A percentile compares a stretch with the other conserved stretches of the same genome.
Conservation (phyloP, 1,140 invertebrate species). For the Heliconius congener region DNA sequence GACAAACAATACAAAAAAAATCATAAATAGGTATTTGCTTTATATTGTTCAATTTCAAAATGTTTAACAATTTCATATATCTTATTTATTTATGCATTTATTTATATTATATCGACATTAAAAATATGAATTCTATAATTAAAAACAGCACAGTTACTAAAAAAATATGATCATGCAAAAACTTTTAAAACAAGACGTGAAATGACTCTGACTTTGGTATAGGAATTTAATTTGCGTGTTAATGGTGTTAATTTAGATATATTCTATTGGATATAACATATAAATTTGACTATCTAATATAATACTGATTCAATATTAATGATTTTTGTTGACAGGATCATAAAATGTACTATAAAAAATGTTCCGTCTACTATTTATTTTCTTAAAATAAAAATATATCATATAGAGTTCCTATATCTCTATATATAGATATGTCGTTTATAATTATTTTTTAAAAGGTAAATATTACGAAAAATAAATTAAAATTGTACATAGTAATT, state of each 20-base stretch:
- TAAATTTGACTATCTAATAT: neutral
- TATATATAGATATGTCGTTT: too few relatives aligned
- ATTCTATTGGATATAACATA: neutral
- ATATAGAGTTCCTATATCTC: neutral
- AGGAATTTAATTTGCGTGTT: neutral
- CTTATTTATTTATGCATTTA: too few relatives aligned
- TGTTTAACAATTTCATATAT: too few relatives aligned
- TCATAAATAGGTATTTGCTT: too few relatives aligned
- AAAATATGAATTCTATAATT: neutral
- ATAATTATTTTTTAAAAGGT: too few relatives aligned
- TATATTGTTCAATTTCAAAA: too few relatives aligned
- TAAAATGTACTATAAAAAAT: neutral
- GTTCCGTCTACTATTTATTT: neutral
- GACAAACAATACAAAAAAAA: too few relatives aligned
- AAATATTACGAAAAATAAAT: too few relatives aligned
- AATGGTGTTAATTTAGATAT: slow-evolving; percentile 5
- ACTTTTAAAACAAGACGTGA: neutral
- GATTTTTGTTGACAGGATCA: neutral
- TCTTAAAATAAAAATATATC: neutral
- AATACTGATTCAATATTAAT: neutral
- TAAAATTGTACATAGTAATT: too few relatives aligned
- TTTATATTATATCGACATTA: neutral
- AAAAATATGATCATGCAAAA: neutral
- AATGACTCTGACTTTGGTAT: neutral
- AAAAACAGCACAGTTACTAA: neutral